Evolutionary conservation across 2,113 vertebrate species (phyloP), one percentile per base, ranked within the genome.

Genomic region (Datnioides undecimradiatus): DNA sequence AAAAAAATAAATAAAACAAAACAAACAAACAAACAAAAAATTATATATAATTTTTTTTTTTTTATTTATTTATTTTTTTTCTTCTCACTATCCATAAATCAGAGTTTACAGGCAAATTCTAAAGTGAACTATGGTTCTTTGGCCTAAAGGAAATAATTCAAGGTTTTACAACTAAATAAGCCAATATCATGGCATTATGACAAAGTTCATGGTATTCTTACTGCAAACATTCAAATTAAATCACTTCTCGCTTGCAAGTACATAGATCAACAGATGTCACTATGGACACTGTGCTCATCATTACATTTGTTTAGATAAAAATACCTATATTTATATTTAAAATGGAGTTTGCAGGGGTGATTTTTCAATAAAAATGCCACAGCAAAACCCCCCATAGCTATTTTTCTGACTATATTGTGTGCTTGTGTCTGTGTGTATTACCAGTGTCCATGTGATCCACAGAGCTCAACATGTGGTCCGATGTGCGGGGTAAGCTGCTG

Each of bases 381-480:
- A 11, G 25, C 14, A 23, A 34, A 29, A 46, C 41, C 8, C 27
- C 14, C 14, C 0, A 0, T 5, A 29, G 41, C 29, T 13, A 25
- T 69, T 5, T 45, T 52, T 66, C 8, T 72, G 36, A 33, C 17
- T 52, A 9, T 33, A 12, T 25, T 34, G 29, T 64, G 40, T 57
- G 19, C 3, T 52, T 38, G 21, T 76, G 66, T 48, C 49, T 57
- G 40, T 49, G 25, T 25, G 52, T 87, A 2, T 87, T 82, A 97
- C 97, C 97, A 90, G 96, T 99, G 85, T 98, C 97, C 97, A 99
- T 99, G 86, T 98, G 97, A 87, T 98, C 97, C 79, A 98, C 96
- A 41, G 97, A 96, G 94, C 96, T 97, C 76, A 99, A 84, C 94
- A 98, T 96, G 93, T 98, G 97, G 82, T 99, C 97, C 0, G 97